phyloP scores from a whole-genome alignment of 2,888 invertebrate species.

The Drosophila limbata region DNA sequence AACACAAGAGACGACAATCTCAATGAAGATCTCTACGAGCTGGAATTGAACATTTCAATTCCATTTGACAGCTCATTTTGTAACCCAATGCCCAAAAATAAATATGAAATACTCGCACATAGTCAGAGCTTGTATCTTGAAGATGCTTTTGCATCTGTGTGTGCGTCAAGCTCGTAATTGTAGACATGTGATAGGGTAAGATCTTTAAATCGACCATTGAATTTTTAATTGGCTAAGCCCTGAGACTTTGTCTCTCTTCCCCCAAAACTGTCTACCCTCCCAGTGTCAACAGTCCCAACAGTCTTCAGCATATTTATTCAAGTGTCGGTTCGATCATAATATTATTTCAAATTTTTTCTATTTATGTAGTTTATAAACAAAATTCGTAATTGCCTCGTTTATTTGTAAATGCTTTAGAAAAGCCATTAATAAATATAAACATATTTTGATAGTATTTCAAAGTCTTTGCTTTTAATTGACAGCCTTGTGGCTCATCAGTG shows the following conservation, averaged over 20 bases:
- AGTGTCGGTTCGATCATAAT: conserved; percentile 41
- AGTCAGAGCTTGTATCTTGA: conserved; percentile 38
- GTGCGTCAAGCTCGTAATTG: conserved; percentile 35
- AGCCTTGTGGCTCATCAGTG: conserved; percentile 40
- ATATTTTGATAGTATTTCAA: conserved; percentile 32
- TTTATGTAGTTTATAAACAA: conserved; percentile 28
- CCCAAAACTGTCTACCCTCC: conserved; percentile 15
- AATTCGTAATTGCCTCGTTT: conserved; percentile 52
- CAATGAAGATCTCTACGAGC: conserved; percentile 47
- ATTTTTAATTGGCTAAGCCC: conserved; percentile 69
- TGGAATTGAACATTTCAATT: conserved; percentile 65
- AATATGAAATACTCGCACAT: conserved; percentile 36
- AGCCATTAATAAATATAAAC: conserved; percentile 51
- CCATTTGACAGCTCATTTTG: conserved; percentile 59
- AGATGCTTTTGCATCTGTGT: conserved; percentile 3
- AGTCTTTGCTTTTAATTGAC: conserved; percentile 14
- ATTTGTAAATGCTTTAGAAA: conserved; percentile 54
- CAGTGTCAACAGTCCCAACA: conserved; percentile 30
- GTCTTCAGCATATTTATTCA: conserved; percentile 51
- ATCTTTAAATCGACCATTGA: conserved; percentile 37
- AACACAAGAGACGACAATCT: conserved; percentile 54
- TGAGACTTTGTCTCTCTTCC: conserved; percentile 10
- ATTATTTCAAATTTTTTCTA: conserved; percentile 13
- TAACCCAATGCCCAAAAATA: conserved; percentile 41
- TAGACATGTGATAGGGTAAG: conserved; percentile 40